Base-by-base conservation (phyloP, 2,113 vertebrate genomes). In the Colossoma macropomum region DNA sequence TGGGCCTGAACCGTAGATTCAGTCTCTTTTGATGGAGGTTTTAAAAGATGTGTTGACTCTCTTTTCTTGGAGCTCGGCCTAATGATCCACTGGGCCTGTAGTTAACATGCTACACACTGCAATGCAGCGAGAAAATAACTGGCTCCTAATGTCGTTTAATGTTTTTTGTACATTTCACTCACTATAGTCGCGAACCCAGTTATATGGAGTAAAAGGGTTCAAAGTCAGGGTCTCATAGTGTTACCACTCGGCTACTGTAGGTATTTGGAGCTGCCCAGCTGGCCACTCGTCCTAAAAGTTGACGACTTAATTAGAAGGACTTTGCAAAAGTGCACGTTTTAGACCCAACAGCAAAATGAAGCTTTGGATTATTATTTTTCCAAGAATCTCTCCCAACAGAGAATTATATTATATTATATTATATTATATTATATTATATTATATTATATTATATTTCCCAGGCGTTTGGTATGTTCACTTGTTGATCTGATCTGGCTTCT, bases 391-490 rank as follows among this genome's bases (percentile, higher is more conserved):
- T 27, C 34, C 7, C 41, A 5, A 1, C 15, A 17, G 15, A 52
- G 17, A 52, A 52, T 32, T 59, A 75, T 77, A 60, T 76, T 45
- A 63, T 62, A 77, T 78, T 66, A 66, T 78, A 66, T 66, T 68
- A 68, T 79, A 78, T 66, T 68, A 32, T 78, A 66, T 66, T 66
- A 66, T 52, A 50, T 52, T 66, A 77, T 77, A 65, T 77, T 65
- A 50, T 77, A 77, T 65, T 52, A 50, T 52, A 48, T 12, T 62
- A 34, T 32, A 9, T 68, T 34, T 11, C 9, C n/a, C 12, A 15
- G 32, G 19, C 13, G 13, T 48, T 48, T 15, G 45, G 8, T 8
- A 1, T 12, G 45, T 10, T 48, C 5, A 48, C 8, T 38, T 38
- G 34, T 38, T 38, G 7, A 4, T 38, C 34, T 38, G 3, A 4